Base-by-base conservation (phyloP, 2,797 vertebrate species). In the Sebastes nivosus region DNA sequence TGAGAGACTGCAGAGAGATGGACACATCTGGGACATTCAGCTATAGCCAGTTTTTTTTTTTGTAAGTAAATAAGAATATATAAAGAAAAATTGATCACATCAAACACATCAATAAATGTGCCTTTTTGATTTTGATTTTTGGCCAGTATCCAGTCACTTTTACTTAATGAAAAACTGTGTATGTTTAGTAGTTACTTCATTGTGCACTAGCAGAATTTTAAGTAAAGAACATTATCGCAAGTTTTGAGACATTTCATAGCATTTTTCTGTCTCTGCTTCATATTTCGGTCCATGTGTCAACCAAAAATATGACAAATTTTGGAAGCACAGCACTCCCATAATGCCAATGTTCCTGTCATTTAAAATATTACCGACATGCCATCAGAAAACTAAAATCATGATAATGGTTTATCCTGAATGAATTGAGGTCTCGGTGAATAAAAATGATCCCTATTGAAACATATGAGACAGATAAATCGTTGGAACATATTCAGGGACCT, bases 11-110 rank as follows among this genome's bases (percentile, higher is more conserved):
- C 32, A 58, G 32, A 59, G 38, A 73, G 46, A 52, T 22, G 34
- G 55, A 71, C 11, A 9, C 72, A 73, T 73, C 69, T 58, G 16
- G 75, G 60, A 81, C 75, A 75, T 69, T 81, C 11, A 72, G 64
- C 67, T 68, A 30, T 29, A 60, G 12, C 55, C 46, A 72, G 32
- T 18, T 72, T 46, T 58, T 72, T 65, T 61, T 27, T 27, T 27
- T 38, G 12, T 38, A 38, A 38, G 36, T 38, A 38, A 38, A 38
- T 38, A 0, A 38, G 36, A 38, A 38, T 38, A 14, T 38, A 27
- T 27, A 27, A 27, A 27, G 25, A 27, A 27, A 27, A 27, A 27
- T 27, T 34, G 10, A 65, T 65, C 1, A 29, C 14, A 27, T 29
- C 5, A 42, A 52, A 29, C 7, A 66, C 32, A 25, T 1, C 2